These are phyloP conservation scores for Serripes groenlandicus DNA, from an alignment of 2,888 invertebrate genomes.

Conservation along the genomic window DNA sequence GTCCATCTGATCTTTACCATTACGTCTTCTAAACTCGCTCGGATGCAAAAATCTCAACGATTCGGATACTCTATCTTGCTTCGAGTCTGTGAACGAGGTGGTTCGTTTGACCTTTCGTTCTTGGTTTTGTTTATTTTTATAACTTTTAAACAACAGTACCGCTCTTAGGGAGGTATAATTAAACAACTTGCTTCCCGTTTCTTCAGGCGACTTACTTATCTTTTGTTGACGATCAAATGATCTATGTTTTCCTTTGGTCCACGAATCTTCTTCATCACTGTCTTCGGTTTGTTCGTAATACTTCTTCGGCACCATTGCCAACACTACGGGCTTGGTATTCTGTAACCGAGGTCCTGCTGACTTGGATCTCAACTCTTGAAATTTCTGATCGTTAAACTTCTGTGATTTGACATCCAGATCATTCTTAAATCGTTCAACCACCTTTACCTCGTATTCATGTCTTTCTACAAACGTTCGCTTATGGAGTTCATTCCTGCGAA, in stretches of 20 bases:
- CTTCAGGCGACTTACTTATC: not conserved
- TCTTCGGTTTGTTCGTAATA: conserved; percentile 36
- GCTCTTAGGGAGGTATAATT: conserved; percentile 12
- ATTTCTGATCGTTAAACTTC: conserved; percentile 63
- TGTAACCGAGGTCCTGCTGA: conserved; percentile 46
- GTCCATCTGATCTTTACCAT: not conserved
- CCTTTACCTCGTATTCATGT: conserved; percentile 60
- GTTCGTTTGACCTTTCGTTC: not conserved
- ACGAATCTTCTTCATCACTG: not conserved
- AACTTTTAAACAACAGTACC: conserved; percentile 4
- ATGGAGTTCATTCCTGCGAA: conserved; percentile 46
- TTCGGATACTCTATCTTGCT: not conserved
- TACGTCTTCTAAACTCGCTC: not conserved
- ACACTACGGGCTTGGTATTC: conserved; percentile 8
- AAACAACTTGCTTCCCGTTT: not conserved
- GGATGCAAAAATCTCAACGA: conserved; percentile 8
- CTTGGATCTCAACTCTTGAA: conserved; percentile 51
- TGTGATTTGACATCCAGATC: conserved; percentile 64
- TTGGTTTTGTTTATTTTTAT: not conserved
- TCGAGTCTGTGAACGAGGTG: not conserved
- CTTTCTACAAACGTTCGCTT: conserved; percentile 52
- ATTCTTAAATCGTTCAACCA: conserved; percentile 52
- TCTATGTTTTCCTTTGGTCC: not conserved
- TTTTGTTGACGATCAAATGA: not conserved
- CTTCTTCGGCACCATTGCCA: conserved; percentile 45